Conservation (phyloP, 1,140 invertebrate genomes). For the Phocides pigmalion region DNA sequence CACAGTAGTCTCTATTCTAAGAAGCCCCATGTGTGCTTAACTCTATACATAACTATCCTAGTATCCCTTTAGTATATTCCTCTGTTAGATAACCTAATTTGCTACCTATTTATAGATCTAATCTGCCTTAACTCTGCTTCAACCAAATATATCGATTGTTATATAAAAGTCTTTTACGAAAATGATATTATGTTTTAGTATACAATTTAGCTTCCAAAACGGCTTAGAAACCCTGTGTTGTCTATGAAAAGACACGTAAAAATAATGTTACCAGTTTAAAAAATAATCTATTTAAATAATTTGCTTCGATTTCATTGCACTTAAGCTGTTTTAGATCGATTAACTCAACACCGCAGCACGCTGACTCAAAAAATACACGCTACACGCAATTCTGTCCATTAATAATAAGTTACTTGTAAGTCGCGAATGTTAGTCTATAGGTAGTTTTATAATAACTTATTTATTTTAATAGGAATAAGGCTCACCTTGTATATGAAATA, state of each 20-base stretch:
- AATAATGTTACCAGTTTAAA: constrained; percentile 20
- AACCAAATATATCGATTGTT: not conserved
- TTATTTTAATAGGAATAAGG: constrained; percentile 29
- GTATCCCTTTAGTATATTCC: constrained; percentile 20
- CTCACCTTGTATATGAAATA: constrained; percentile 62
- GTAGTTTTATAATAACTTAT: constrained; percentile 12
- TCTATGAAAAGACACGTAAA: not conserved
- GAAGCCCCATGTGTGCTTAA: constrained; percentile 38
- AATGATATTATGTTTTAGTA: constrained; percentile 6
- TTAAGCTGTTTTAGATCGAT: constrained; percentile 34
- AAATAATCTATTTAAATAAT: constrained; percentile 10
- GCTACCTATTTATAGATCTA: constrained; percentile 8
- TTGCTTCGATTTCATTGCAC: constrained; percentile 30
- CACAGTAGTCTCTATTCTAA: constrained; percentile 64
- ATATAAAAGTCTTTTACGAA: not conserved
- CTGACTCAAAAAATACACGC: constrained; percentile 61
- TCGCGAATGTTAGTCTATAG: constrained; percentile 43
- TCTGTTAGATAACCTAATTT: constrained; percentile 28
- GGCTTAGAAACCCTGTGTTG: not conserved
- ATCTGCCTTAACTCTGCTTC: constrained; percentile 1
- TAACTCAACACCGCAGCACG: constrained; percentile 49
- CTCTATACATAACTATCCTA: constrained; percentile 31
- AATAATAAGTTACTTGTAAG: constrained; percentile 66
- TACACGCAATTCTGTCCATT: constrained; percentile 82
- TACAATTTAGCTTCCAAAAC: not conserved